Percentiles rank a stretch among this genome's conserved stretches.
phyloP scores from a whole-genome alignment of 2,888 invertebrate genomes.

The Slavum lentiscoides region DNA sequence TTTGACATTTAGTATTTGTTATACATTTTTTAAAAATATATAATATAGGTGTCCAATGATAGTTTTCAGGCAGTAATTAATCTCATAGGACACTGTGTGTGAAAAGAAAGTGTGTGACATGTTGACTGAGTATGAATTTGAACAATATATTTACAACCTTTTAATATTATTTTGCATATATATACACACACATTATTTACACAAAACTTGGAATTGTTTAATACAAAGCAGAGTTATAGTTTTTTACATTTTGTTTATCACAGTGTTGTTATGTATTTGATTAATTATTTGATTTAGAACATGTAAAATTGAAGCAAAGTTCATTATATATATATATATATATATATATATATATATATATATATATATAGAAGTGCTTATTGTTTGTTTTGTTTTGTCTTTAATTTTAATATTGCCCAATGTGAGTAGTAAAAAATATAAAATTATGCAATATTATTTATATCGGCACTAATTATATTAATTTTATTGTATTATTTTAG shows the following conservation, averaged over 20 bases:
- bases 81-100: not conserved
- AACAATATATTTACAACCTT: conserved; percentile 33
- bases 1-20: conserved; percentile 37
- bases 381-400: conserved; percentile 21
- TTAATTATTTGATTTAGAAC: not conserved
- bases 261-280: conserved; percentile 47
- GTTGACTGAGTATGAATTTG: conserved; percentile 31
- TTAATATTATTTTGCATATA: no score
- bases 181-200: not conserved
- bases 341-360: conserved; percentile 15
- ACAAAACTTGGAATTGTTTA: not conserved
- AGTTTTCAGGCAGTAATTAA: not conserved
- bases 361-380: conserved; percentile 28
- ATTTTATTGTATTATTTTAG: conserved; percentile 30
- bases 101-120: conserved; percentile 6
- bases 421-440: conserved; percentile 21
- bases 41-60: not conserved
- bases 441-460: conserved; percentile 22
- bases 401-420: conserved; percentile 22
- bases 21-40: conserved; percentile 21
- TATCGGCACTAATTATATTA: conserved; percentile 17
- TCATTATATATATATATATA: conserved; percentile 23
- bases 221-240: not conserved
- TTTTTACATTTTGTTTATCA: conserved; percentile 40
- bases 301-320: conserved; percentile 1